Percentiles rank a stretch among this genome's conserved stretches.
Evolutionary conservation across 2,113 vertebrate genomes (phyloP).

Genomic region (Cochlearius cochlearius): DNA sequence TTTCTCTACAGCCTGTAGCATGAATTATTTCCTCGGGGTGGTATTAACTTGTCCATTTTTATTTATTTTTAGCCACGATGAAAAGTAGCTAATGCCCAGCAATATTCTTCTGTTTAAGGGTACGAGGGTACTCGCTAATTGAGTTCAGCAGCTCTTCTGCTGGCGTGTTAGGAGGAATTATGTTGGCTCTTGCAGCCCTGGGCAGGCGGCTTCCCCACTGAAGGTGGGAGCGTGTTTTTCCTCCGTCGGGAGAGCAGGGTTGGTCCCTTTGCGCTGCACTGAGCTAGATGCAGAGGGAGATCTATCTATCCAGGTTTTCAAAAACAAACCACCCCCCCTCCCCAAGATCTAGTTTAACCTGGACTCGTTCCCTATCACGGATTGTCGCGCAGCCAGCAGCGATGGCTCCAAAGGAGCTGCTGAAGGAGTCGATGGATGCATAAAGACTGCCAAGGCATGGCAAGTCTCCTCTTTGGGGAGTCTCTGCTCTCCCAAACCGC

Average conservation of each 20-base stretch:
- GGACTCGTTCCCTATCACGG: not conserved
- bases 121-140: not conserved
- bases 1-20: not conserved
- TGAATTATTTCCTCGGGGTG: not conserved
- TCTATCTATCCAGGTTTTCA: too few species aligned
- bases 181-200: not conserved
- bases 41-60: not conserved
- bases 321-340: not conserved
- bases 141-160: not conserved
- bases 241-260: fast-evolving
- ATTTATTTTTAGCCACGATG: not conserved
- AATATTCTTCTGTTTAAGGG: not conserved
- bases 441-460: not conserved
- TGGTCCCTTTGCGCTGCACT: not conserved
- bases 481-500: not conserved
- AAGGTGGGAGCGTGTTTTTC: not conserved
- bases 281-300: not conserved
- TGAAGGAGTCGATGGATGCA: not conserved
- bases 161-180: not conserved
- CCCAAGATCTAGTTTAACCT: not conserved
- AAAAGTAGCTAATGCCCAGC: not conserved
- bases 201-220: not conserved
- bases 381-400: fast-evolving
- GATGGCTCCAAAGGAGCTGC: not conserved
- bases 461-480: fast-evolving